A percentile compares a stretch with the other conserved stretches of the same genome.
phyloP scores from a whole-genome alignment of 2,113 vertebrate genomes.

The Bufo gargarizans region DNA sequence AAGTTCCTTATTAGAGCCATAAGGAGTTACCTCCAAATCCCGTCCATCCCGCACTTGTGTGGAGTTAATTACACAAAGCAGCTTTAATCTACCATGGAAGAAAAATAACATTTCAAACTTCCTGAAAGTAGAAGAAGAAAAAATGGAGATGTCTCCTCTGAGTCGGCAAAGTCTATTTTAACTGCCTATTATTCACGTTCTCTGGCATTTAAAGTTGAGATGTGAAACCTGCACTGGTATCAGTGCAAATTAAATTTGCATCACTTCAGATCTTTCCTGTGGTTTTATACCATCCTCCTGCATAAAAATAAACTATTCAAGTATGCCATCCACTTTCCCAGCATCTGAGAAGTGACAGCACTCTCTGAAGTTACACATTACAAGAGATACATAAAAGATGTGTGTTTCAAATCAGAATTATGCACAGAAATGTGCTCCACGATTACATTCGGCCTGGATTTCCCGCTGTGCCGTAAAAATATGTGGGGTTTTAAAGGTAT shows the following conservation, averaged over 20 bases:
- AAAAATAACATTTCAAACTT: slow-evolving; percentile 31
- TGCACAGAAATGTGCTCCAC: slow-evolving; percentile 35
- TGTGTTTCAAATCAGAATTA: slow-evolving; percentile 52
- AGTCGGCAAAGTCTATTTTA: slow-evolving; percentile 37
- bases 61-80: neutral
- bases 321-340: slow-evolving; percentile 37
- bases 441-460: slow-evolving; percentile 38
- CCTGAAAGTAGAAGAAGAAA: slow-evolving; percentile 2
- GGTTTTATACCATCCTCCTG: slow-evolving; percentile 52
- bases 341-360: slow-evolving; percentile 53
- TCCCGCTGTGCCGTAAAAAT: slow-evolving; percentile 18
- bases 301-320: slow-evolving; percentile 56
- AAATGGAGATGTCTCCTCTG: neutral
- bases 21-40: neutral
- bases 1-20: neutral
- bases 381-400: slow-evolving; percentile 55
- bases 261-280: slow-evolving; percentile 48
- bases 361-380: slow-evolving; percentile 55
- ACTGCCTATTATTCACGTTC: slow-evolving; percentile 50
- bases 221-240: slow-evolving; percentile 49
- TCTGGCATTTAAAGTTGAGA: slow-evolving; percentile 45
- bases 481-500: slow-evolving; percentile 42
- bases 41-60: neutral
- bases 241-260: slow-evolving; percentile 56
- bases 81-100: slow-evolving; percentile 22